phyloP scores from a whole-genome alignment of 2,797 vertebrate species.

The Rhinichthys osculus region DNA sequence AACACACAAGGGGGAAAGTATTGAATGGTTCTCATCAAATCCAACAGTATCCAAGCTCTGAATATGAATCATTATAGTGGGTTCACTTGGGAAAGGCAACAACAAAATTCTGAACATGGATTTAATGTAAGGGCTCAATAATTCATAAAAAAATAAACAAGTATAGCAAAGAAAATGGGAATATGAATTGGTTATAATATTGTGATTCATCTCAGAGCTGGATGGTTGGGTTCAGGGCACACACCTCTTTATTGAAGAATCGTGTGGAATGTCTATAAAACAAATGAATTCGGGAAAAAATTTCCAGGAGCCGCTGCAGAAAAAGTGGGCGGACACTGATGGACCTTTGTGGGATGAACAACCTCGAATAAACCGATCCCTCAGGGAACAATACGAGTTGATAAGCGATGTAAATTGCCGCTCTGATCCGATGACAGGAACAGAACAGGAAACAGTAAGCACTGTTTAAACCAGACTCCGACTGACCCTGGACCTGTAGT shows the following conservation, averaged over 20 bases:
- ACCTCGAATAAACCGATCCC: neutral
- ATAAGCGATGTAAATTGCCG: constrained; percentile 26
- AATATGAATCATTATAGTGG: neutral
- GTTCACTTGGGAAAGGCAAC: neutral
- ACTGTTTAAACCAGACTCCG: constrained; percentile 56
- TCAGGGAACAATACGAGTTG: constrained; percentile 7
- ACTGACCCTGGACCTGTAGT: constrained; percentile 64
- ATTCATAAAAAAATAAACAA: neutral
- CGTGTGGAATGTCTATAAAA: neutral
- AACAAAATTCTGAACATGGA: neutral
- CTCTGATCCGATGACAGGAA: constrained; percentile 36
- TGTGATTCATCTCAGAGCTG: neutral
- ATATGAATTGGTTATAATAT: neutral
- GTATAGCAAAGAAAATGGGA: neutral
- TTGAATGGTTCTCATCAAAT: neutral
- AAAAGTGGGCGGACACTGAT: neutral
- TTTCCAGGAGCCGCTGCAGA: neutral
- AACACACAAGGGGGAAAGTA: neutral
- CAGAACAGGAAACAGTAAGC: constrained; percentile 35
- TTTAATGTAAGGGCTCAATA: neutral
- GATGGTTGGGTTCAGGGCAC: neutral
- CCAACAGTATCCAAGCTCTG: neutral
- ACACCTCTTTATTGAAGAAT: neutral
- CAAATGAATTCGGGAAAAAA: neutral
- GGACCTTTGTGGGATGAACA: neutral